phyloP scores from a whole-genome alignment of 2,113 vertebrate genomes.

The Austrofundulus limnaeus region DNA sequence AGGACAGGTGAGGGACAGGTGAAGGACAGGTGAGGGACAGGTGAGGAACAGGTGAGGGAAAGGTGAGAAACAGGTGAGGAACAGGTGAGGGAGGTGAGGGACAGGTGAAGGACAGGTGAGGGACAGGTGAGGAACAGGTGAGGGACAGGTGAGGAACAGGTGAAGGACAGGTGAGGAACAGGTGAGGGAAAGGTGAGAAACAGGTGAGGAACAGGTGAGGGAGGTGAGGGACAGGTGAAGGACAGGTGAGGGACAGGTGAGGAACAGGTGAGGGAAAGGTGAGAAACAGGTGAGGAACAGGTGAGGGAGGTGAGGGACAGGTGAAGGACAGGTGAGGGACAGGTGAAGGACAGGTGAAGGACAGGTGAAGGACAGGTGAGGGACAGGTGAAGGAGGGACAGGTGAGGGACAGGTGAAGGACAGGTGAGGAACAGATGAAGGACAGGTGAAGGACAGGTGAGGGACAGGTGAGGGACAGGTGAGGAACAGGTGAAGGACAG shows the following conservation, averaged over 20 bases:
- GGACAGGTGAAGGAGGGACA: neutral
- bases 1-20: neutral
- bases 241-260: slow-evolving; percentile 18
- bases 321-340: neutral
- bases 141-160: neutral
- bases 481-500: neutral
- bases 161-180: neutral
- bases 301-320: neutral
- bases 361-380: neutral
- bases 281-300: slow-evolving; percentile 17
- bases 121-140: neutral
- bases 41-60: neutral
- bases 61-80: slow-evolving; percentile 11
- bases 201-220: slow-evolving; percentile 12
- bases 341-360: neutral
- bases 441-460: slow-evolving; percentile 3
- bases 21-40: slow-evolving; percentile 17
- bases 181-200: neutral
- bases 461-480: neutral
- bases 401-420: neutral
- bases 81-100: neutral
- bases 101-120: slow-evolving; percentile 2
- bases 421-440: neutral
- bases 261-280: neutral
- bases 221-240: neutral